Evolutionary conservation across 1,140 invertebrate species (phyloP).

Genomic region (Drosophila asahinai): DNA sequence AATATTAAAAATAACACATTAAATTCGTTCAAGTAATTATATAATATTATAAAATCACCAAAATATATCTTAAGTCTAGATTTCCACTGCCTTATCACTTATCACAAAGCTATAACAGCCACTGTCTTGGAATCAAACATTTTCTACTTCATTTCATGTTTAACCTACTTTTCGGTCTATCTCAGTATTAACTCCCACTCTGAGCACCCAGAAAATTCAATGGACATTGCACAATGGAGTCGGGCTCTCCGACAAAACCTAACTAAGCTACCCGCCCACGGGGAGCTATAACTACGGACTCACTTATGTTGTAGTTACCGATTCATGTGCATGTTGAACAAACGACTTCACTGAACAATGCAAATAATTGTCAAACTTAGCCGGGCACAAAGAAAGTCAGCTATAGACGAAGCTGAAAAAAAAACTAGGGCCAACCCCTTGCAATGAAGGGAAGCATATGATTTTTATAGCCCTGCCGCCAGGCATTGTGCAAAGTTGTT

Average conservation of each 20-base stretch:
- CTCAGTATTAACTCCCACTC: conserved; percentile 14
- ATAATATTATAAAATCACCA: too few species aligned
- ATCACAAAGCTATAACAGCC: not conserved
- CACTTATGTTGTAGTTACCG: conserved; percentile 79
- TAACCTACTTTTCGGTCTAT: conserved; percentile 2
- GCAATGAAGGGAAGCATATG: conserved; percentile 71
- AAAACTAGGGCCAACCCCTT: conserved; percentile 26
- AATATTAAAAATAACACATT: too few species aligned
- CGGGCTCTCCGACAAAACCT: conserved; percentile 17
- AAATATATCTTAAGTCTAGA: too few species aligned
- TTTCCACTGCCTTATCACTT: too few species aligned
- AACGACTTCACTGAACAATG: conserved; percentile 78
- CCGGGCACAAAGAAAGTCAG: conserved; percentile 57
- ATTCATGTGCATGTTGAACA: conserved; percentile 80
- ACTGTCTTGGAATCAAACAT: conserved; percentile 5
- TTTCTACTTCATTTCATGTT: conserved; percentile 15
- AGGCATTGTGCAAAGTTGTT: conserved; percentile 69
- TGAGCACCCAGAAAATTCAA: conserved; percentile 13
- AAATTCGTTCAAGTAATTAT: too few species aligned
- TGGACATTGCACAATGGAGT: conserved; percentile 29
- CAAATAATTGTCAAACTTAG: conserved; percentile 82
- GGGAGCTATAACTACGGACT: conserved; percentile 41
- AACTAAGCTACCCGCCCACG: conserved; percentile 43
- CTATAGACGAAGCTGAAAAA: conserved; percentile 27
- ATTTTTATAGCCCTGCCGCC: conserved; percentile 70